Percentiles rank a stretch among this genome's conserved stretches.
Conservation (phyloP, 1,140 invertebrate species). For the Halotydeus destructor region DNA sequence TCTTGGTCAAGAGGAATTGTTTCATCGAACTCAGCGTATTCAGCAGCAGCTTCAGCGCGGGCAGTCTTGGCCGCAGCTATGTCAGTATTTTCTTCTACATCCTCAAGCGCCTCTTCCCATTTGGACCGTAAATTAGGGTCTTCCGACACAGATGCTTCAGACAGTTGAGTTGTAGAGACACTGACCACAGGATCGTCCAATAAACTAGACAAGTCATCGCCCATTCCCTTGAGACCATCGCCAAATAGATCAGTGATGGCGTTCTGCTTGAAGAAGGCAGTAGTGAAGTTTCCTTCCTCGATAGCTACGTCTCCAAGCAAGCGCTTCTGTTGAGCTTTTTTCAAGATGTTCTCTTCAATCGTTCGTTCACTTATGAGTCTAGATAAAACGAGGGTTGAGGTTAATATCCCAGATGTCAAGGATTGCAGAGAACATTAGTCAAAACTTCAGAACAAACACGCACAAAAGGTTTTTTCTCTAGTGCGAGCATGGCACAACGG, state of each 20-base stretch:
- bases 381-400: slow-evolving; percentile 15
- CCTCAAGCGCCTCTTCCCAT: slow-evolving; percentile 43
- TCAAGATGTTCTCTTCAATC: slow-evolving; percentile 96
- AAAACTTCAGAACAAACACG: background rate
- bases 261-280: slow-evolving; percentile 81
- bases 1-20: slow-evolving; percentile 67
- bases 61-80: slow-evolving; percentile 70
- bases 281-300: slow-evolving; percentile 96
- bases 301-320: slow-evolving; percentile 90
- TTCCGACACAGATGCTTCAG: background rate
- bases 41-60: slow-evolving; percentile 74
- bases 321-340: slow-evolving; percentile 95
- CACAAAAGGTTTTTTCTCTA: too few species aligned
- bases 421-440: background rate
- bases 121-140: background rate
- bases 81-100: slow-evolving; percentile 84
- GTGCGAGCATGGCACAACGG: too few species aligned
- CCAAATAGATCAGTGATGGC: slow-evolving; percentile 83
- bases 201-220: slow-evolving; percentile 35
- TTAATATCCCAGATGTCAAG: background rate
- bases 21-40: slow-evolving; percentile 90
- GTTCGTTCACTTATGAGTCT: slow-evolving; percentile 86
- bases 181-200: slow-evolving; percentile 8
- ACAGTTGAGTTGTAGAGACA: slow-evolving; percentile 15
- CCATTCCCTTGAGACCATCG: slow-evolving; percentile 39